phyloP scores from a whole-genome alignment of 2,797 vertebrate genomes.

The Hydrocynus forskahlii region DNA sequence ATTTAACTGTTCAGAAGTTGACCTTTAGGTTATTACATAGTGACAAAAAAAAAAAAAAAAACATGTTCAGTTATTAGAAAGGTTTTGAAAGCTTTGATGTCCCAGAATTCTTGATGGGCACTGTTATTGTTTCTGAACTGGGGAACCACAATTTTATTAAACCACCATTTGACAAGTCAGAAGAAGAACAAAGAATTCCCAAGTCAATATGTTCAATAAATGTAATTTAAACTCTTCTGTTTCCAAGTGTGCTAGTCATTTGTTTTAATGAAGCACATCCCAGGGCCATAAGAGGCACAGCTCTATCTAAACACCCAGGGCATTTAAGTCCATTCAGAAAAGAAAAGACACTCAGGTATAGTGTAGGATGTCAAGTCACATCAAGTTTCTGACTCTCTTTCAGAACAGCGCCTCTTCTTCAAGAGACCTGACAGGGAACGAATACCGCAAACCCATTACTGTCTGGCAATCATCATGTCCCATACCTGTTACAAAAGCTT shows the following conservation, averaged over 20 bases:
- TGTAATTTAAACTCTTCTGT: background rate
- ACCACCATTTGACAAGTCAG: background rate
- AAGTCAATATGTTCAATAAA: background rate
- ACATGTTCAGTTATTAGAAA: background rate
- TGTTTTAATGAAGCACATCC: background rate
- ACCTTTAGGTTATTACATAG: background rate
- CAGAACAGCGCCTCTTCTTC: conserved; percentile 42
- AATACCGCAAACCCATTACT: conserved; percentile 47
- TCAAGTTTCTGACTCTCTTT: conserved; percentile 47
- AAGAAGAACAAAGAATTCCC: background rate
- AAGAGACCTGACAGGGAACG: conserved; percentile 36
- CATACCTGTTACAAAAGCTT: conserved; percentile 54
- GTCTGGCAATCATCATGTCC: conserved; percentile 54
- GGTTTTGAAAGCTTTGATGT: background rate
- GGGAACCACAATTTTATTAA: background rate
- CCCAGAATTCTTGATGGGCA: background rate
- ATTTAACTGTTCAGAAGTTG: too few species aligned
- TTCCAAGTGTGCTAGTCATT: background rate
- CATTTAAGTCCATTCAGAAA: conserved; percentile 40
- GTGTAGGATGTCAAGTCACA: conserved; percentile 42
- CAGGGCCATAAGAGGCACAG: background rate
- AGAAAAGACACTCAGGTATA: conserved; percentile 30
- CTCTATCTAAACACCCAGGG: background rate
- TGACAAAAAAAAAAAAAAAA: background rate
- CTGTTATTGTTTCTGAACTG: background rate